Evolutionary conservation across 2,113 vertebrate species (phyloP), one percentile per base, ranked within the genome.

Genomic region (Oreochromis aureus): DNA sequence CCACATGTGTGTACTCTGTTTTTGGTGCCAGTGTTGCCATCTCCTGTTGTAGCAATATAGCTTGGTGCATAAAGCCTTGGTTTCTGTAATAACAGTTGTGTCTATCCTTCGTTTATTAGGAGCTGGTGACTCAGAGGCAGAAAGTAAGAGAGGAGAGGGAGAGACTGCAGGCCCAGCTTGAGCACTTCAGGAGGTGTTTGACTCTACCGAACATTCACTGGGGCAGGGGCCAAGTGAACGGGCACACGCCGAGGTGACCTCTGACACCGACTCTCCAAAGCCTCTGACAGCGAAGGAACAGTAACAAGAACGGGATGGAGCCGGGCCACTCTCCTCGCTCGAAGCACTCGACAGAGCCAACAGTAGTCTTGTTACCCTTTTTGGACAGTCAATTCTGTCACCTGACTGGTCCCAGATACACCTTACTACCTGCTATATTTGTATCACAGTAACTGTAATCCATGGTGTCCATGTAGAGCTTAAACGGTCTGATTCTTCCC

Each of bases 141-240:
- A 98, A 97, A 92, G 95, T 98, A 85, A 96, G 97, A 5, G 97
- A 97, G 0, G 98, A 99, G 93, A 95, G 98, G 56, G 98, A 99
- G 93, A 96, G 97, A 88, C 97, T 99, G 94, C 98, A 99, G 94
- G 98, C 98, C 1, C 98, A 99, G 96, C 97, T 99, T 86, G 98
- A 99, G 95, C 98, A 99, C 97, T 98, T 99, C 96, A 95, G 98
- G 95, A 98, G 98, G 97, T 99, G 98, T 97, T 97, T 99, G 97
- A 98, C 97, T 51, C 94, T 99, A 95, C 98, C 98, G 53, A 97
- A 97, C 80, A 94, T 97, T 92, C 97, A 98, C 88, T 99, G 98
- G 98, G 97, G 97, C 94, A 96, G 98, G 78, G 91, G 94, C 94
- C 98, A 98, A 91, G 97, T 97, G 94, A 98, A 98, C 95, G 97